A percentile compares a stretch with the other conserved stretches of the same genome.
These are phyloP conservation scores for Otolemur crassicaudatus DNA, from an alignment of 2,797 vertebrate species.

Conservation along the genomic window DNA sequence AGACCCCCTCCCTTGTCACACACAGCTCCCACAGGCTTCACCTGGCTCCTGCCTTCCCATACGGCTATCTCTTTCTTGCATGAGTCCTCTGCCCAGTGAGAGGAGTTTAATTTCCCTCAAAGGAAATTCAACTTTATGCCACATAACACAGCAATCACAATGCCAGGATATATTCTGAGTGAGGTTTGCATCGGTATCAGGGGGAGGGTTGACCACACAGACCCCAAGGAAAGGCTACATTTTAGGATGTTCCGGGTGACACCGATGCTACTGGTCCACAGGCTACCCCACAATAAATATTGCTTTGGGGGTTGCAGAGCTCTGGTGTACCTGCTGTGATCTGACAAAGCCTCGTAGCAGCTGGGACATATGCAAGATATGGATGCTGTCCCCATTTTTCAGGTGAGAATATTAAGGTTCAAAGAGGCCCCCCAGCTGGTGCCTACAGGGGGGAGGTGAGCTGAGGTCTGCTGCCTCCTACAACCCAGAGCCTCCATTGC, in stretches of 20 bases:
- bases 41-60: neutral
- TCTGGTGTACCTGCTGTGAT: fast-evolving
- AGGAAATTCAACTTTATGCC: neutral
- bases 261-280: fast-evolving
- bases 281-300: neutral
- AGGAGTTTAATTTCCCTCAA: neutral
- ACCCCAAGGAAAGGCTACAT: no score
- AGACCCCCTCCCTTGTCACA: neutral
- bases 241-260: neutral
- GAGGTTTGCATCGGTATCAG: fast-evolving
- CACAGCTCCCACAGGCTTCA: neutral
- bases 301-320: neutral
- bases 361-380: fast-evolving
- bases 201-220: neutral
- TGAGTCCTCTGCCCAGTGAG: neutral
- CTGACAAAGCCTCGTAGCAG: fast-evolving
- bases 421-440: neutral
- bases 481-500: fast-evolving
- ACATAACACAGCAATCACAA: fast-evolving
- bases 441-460: fast-evolving
- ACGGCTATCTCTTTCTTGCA: neutral
- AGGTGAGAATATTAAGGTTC: neutral
- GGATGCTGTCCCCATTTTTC: neutral
- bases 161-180: fast-evolving
- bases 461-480: fast-evolving